Evolutionary conservation across 1,140 invertebrate genomes (phyloP), one percentile per base, ranked within the genome.

Genomic region (Portunus trituberculatus): DNA sequence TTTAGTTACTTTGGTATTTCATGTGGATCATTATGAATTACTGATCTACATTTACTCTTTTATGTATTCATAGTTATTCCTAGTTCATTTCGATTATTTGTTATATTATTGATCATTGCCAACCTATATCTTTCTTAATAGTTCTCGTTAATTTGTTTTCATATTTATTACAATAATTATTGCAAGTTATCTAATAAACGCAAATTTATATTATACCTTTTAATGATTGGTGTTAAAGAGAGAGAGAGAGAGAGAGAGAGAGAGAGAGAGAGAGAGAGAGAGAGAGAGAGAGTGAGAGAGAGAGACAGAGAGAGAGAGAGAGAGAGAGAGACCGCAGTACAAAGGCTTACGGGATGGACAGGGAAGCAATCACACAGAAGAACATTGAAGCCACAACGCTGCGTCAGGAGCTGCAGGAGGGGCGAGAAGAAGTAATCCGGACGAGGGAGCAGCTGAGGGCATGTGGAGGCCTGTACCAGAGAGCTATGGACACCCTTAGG

Each of bases 381-480:
- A 67, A 83, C 25, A 86, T 16, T 48, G 32, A 94, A 31, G 46
- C 46, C 16, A 16, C 67, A 25, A 12, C 39, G 29, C 28, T 95
- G 4, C 83, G 48, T 20, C 83, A 95, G 46, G 91, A 92, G 28
- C 52, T 95, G 48, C 45, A 88, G 8, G 28, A 82, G 52, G 39
- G 48, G 31, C 94, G 82, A 86, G 82, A 89, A 83, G 28, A 95
- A 46, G 32, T 95, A 8, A 0, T 46, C 16, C 31, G 46, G 52
- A 12, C 20, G 84, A 83, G 92, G 86, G 83, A 95, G 39, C 91
- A 92, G 84, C 91, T 91, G 46, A 48, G 91, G 32, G 25, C 82
- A 10, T 84, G 92, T 20, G 94, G 94, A 16, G 84, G 76, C 52
- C 91, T 95, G 28, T 92, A 95, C 39, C 91, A 95, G 39, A 91